phyloP scores from a whole-genome alignment of 1,140 invertebrate species.

The Drosophila mayri region DNA sequence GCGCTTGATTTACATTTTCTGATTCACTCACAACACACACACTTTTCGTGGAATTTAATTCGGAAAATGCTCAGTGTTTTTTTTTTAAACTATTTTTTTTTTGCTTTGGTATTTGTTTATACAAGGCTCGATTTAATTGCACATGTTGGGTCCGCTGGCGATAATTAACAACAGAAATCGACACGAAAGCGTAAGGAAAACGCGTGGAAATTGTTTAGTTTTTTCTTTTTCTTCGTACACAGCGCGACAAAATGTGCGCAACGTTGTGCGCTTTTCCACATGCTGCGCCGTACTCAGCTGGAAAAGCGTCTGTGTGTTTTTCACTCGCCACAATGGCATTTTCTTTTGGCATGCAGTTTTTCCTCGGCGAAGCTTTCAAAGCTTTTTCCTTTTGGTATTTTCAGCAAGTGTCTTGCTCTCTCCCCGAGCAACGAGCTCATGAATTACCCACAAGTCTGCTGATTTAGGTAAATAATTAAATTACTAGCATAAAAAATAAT shows the following conservation, averaged over 20 bases:
- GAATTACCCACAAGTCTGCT: slow-evolving; percentile 9
- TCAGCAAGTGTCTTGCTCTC: slow-evolving; percentile 9
- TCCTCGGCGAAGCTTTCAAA: slow-evolving; percentile 37
- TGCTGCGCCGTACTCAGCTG: slow-evolving; percentile 78
- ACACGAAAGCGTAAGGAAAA: slow-evolving; percentile 35
- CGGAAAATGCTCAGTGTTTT: slow-evolving; percentile 6
- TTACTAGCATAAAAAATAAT: neutral
- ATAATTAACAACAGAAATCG: slow-evolving; percentile 33
- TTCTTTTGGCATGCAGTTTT: slow-evolving; percentile 43
- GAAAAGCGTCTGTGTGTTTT: slow-evolving; percentile 61
- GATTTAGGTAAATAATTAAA: slow-evolving; percentile 10
- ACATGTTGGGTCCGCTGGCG: slow-evolving; percentile 22
- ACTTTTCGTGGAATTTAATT: slow-evolving; percentile 28
- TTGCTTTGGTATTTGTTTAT: slow-evolving; percentile 19
- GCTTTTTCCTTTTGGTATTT: slow-evolving; percentile 37
- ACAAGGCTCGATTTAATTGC: slow-evolving; percentile 38
- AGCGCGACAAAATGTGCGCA: slow-evolving; percentile 59
- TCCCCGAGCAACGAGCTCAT: neutral
- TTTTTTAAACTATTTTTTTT: neutral
- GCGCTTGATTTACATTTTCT: slow-evolving; percentile 16
- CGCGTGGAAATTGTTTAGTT: slow-evolving; percentile 42
- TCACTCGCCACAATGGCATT: slow-evolving; percentile 42
- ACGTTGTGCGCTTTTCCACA: slow-evolving; percentile 76
- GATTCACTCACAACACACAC: slow-evolving; percentile 3
- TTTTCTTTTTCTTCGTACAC: slow-evolving; percentile 33